Base-by-base conservation (phyloP, 2,113 vertebrate species). In the Clarias macrocephalus region DNA sequence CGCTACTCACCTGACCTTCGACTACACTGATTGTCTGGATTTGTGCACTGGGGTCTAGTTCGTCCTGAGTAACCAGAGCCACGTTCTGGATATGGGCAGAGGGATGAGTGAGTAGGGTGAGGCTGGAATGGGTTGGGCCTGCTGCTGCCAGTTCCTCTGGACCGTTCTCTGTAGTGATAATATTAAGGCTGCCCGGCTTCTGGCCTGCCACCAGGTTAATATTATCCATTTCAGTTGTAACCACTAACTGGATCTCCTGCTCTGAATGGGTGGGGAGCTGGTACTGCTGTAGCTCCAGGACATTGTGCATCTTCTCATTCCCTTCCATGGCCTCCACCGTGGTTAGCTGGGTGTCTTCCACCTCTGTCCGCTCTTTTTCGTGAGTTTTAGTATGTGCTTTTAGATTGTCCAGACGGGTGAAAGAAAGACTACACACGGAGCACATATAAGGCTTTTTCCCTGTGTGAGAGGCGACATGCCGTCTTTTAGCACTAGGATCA, bases 401-500 rank as follows among this genome's bases (percentile, higher is more conserved):
- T 89, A 99, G 92, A 87, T 99, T 99, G 96, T 99, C 98, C 89
- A 97, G 90, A 28, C 98, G 97, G 15, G 97, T 96, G 82, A 99
- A 99, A 5, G 97, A 96, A 5, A 98, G 90, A 91, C 90, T 96
- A 89, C 98, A 99, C 86, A 96, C 94, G 0, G 96, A 93, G 93
- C 98, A 99, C 18, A 94, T 96, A 92, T 97, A 99, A 25, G 97
- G 97, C 89, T 98, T 99, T 92, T 96, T 97, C 85, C 97, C 98
- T 0, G 97, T 97, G 93, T 99, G 98, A 0, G 98, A 96, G 65
- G 96, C 94, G 25, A 96, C 96, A 4, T 99, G 98, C 70, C 98
- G 96, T 80, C 98, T 95, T 85, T 96, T 96, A 3, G 98, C 97
- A 33, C 98, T 99, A 77, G 97, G 95, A 92, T 99, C 98, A 0